Evolutionary conservation across 2,113 vertebrate genomes (phyloP).

Genomic region (Halcyon senegalensis): DNA sequence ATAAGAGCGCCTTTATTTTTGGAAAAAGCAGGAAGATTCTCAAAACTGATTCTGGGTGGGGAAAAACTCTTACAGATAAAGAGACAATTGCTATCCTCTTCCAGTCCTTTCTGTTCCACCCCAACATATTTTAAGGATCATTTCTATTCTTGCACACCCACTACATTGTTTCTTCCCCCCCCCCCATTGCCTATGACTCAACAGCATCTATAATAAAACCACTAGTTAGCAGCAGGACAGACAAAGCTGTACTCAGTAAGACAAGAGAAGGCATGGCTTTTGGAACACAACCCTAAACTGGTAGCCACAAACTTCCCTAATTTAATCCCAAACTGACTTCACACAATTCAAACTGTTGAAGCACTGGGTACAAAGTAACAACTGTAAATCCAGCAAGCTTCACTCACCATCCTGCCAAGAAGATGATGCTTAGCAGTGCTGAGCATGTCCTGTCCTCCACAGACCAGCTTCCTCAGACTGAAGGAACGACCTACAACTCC

Average conservation of each 20-base stretch:
- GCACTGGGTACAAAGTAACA: background rate
- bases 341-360: background rate
- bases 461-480: background rate
- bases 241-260: background rate
- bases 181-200: background rate
- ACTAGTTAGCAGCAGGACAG: background rate
- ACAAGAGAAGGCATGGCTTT: background rate
- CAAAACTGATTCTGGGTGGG: background rate
- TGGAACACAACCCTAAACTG: background rate
- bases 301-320: background rate
- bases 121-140: conserved; percentile 7
- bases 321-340: background rate
- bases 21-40: conserved; percentile 35
- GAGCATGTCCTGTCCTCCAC: fast-evolving
- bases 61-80: conserved; percentile 2
- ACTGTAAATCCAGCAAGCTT: background rate
- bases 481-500: fast-evolving
- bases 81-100: conserved; percentile 13
- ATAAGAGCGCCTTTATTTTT: background rate
- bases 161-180: background rate
- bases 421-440: fast-evolving
- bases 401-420: background rate
- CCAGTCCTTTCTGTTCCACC: background rate
- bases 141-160: background rate
- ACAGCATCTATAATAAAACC: background rate